Percentiles rank a stretch among this genome's conserved stretches.
phyloP scores from a whole-genome alignment of 1,140 invertebrate species.

The Gerris buenoi region DNA sequence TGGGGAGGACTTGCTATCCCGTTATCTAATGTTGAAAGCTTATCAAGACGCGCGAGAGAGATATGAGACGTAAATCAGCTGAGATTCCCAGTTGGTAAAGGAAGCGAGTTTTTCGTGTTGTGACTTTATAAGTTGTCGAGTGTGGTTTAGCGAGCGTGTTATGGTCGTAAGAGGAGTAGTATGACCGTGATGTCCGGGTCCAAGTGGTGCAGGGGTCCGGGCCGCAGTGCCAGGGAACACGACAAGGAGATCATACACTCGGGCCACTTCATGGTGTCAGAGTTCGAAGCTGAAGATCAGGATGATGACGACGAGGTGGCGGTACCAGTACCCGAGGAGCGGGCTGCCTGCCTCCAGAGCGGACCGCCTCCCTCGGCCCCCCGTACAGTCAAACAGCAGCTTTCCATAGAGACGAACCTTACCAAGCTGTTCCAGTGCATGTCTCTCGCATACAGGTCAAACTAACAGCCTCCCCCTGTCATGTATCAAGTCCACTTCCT shows the following conservation, averaged over 20 bases:
- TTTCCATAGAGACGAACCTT: constrained; percentile 82
- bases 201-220: not conserved
- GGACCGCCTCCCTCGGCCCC: constrained; percentile 23
- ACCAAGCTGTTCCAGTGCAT: constrained; percentile 92
- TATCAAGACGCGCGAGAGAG: too few relatives aligned
- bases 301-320: constrained; percentile 72
- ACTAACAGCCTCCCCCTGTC: too few relatives aligned
- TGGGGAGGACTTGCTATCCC: too few relatives aligned
- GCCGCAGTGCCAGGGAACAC: constrained; percentile 4
- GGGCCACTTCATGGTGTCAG: constrained; percentile 95
- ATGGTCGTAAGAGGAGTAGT: not conserved
- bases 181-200: not conserved
- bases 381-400: constrained; percentile 32
- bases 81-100: too few relatives aligned
- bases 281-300: constrained; percentile 83
- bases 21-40: too few relatives aligned
- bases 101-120: too few relatives aligned
- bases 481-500: too few relatives aligned
- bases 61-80: too few relatives aligned
- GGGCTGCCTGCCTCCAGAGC: constrained; percentile 21
- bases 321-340: constrained; percentile 56
- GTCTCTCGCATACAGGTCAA: constrained; percentile 92
- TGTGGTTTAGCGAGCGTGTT: too few relatives aligned
- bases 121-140: too few relatives aligned
- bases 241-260: constrained; percentile 75